Conservation (phyloP, 2,888 invertebrate species). For the Pristionchus mayeri region DNA sequence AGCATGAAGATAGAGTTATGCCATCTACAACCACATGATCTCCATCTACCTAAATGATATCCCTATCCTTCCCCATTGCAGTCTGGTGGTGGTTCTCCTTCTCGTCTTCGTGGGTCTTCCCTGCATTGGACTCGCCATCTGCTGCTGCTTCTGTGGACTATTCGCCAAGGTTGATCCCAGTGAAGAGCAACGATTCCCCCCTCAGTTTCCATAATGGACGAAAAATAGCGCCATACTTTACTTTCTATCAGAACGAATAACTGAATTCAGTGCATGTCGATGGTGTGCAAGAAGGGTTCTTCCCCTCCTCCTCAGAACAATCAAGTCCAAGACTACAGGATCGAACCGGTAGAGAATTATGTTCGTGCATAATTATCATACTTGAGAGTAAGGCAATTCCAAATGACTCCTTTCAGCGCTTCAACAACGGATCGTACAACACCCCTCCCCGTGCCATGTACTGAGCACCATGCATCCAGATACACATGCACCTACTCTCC, state of each 20-base stretch:
- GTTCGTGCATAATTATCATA: not conserved
- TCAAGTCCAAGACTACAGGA: constrained; percentile 33
- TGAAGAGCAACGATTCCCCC: too few relatives aligned
- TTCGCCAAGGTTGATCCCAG: not conserved
- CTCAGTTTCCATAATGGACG: not conserved
- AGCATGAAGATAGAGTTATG: not conserved
- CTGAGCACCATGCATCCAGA: too few relatives aligned
- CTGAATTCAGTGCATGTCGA: constrained; percentile 9
- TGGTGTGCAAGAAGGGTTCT: constrained; percentile 16
- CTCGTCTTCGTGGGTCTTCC: constrained; percentile 25
- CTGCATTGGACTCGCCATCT: constrained; percentile 34
- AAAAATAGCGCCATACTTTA: too few relatives aligned
- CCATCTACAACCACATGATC: not conserved
- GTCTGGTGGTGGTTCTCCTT: not conserved
- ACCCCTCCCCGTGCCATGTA: constrained; percentile 28
- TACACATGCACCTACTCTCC: too few relatives aligned
- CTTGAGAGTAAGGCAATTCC: not conserved
- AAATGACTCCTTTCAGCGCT: not conserved
- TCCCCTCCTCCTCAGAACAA: not conserved
- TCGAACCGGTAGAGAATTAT: constrained; percentile 38
- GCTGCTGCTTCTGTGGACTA: constrained; percentile 45
- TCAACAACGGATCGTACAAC: not conserved
- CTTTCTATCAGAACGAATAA: not conserved
- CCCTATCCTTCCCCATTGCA: not conserved
- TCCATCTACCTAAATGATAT: not conserved